Base-by-base conservation (phyloP, 2,797 vertebrate genomes). In the Pseudopleuronectes americanus region DNA sequence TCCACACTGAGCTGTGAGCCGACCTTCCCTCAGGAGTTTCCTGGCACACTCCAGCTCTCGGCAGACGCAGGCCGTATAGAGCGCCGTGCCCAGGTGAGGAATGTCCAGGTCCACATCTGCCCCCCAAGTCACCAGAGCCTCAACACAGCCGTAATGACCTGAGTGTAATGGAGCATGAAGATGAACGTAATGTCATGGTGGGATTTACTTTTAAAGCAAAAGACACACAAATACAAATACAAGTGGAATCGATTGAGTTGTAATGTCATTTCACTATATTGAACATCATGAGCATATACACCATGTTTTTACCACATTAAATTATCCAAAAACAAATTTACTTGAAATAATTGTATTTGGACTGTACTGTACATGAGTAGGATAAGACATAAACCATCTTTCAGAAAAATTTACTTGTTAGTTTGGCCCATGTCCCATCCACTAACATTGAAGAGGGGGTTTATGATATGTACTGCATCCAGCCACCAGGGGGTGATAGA, bases 71-170 rank as follows among this genome's bases (percentile, higher is more conserved):
- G 97, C 96, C 8, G 94, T 95, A 23, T 98, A 99, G 21, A 99
- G 95, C 49, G 96, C 95, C 0, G 97, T 98, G 87, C 98, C 98
- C 91, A 97, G 86, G 71, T 97, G 96, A 90, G 96, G 96, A 87
- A 97, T 95, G 71, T 97, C 95, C 90, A 95, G 95, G 89, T 99
- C 97, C 85, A 98, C 95, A 61, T 98, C 97, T 79, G 95, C 93
- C 61, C 96, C 97, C 95, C 96, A 97, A 66, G 96, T 95, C 77
- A 99, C 94, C 84, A 99, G 92, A 10, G 94, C 94, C 77, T 97
- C 96, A 64, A 99, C 94, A 74, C 97, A 98, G 54, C 96, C 95
- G 21, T 95, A 95, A 91, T 97, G 95, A 87, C 98, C 98, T 99
- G 93, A 71, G 84, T 89, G 74, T 86, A 83, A 90, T 86, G 84